phyloP scores from a whole-genome alignment of 2,888 invertebrate genomes.

The Mythimna loreyi region DNA sequence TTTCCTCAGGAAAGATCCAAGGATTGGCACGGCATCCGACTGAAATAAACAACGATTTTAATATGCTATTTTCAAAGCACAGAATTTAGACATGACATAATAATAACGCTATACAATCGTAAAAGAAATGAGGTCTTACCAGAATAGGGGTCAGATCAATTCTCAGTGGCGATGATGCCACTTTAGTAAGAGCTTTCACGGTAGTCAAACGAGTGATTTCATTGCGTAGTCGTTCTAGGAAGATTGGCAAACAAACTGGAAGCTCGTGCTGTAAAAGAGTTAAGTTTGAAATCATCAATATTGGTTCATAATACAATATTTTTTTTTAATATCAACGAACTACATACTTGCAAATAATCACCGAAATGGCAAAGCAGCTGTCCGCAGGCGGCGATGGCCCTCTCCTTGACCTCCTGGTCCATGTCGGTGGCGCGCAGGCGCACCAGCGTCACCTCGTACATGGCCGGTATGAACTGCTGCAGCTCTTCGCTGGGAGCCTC shows the following conservation, averaged over 20 bases:
- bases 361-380: constrained; percentile 98
- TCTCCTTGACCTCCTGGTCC: constrained; percentile 99
- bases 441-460: constrained; percentile 96
- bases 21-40: constrained; percentile 96
- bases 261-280: constrained; percentile 91
- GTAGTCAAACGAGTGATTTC: constrained; percentile 99
- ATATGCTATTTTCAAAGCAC: neutral
- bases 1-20: constrained; percentile 98
- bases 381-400: constrained; percentile 99
- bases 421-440: constrained; percentile 98
- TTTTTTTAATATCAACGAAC: neutral
- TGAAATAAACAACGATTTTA: constrained; percentile 77
- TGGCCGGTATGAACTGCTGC: constrained; percentile 94
- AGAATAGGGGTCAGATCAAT: constrained; percentile 96
- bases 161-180: constrained; percentile 96
- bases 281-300: constrained; percentile 11
- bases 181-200: constrained; percentile 98
- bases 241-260: constrained; percentile 97
- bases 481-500: constrained; percentile 93
- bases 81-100: neutral
- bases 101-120: neutral
- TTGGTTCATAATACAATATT: neutral
- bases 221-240: constrained; percentile 98
- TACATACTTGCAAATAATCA: constrained; percentile 93
- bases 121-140: constrained; percentile 82